These are phyloP conservation scores for Brachypalpus laphriformis DNA, from an alignment of 2,888 invertebrate genomes.

Conservation along the genomic window DNA sequence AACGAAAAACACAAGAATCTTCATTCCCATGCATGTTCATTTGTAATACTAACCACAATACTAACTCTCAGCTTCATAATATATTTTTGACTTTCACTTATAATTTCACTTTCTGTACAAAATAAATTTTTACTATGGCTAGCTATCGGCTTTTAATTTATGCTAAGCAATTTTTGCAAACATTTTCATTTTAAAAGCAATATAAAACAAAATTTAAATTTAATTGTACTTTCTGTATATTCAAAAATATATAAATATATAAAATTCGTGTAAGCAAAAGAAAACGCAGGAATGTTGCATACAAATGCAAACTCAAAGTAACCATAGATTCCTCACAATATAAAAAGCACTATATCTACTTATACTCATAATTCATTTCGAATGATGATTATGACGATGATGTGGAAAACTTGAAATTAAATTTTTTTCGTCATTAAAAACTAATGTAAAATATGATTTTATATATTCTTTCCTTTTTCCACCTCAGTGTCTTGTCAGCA, in stretches of 20 bases:
- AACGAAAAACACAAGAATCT: neutral
- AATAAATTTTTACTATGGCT: conserved; percentile 72
- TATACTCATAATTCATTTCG: conserved; percentile 71
- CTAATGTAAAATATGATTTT: conserved; percentile 29
- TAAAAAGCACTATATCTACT: conserved; percentile 82
- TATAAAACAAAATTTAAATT: conserved; percentile 8
- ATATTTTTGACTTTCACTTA: conserved; percentile 15
- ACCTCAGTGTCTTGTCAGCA: conserved; percentile 57
- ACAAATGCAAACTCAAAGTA: conserved; percentile 67
- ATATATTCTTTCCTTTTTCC: conserved; percentile 44
- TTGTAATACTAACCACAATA: neutral
- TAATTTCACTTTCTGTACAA: conserved; percentile 27
- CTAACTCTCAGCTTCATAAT: conserved; percentile 45
- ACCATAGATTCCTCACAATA: conserved; percentile 83
- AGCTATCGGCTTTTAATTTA: conserved; percentile 63
- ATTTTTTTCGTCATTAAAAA: conserved; percentile 68
- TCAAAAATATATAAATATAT: neutral
- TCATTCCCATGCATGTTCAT: conserved; percentile 3
- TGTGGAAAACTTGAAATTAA: conserved; percentile 66
- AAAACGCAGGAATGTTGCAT: conserved; percentile 68
- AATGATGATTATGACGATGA: conserved; percentile 72
- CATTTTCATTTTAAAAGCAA: conserved; percentile 34
- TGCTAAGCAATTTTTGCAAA: conserved; percentile 59
- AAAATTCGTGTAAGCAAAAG: conserved; percentile 17
- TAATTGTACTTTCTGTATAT: conserved; percentile 15